Percentiles rank a stretch among this genome's conserved stretches.
Evolutionary conservation across 2,797 vertebrate genomes (phyloP).

Genomic region (Sandelia bainsii): DNA sequence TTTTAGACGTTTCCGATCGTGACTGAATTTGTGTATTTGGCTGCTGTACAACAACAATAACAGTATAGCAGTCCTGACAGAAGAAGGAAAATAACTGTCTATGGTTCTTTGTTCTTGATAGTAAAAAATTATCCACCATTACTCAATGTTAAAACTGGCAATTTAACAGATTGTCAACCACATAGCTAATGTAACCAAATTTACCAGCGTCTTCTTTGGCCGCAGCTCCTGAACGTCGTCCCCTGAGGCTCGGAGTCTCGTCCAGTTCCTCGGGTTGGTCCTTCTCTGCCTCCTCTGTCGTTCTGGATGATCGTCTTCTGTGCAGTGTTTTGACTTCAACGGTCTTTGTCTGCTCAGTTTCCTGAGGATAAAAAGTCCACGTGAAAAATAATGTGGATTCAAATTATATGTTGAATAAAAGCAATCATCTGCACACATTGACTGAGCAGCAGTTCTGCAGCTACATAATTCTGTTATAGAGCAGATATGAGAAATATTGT

Average conservation of each 20-base stretch:
- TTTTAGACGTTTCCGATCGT: neutral
- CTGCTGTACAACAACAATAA: neutral
- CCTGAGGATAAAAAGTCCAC: conserved; percentile 44
- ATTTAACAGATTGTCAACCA: neutral
- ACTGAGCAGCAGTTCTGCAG: neutral
- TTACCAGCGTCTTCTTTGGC: conserved; percentile 66
- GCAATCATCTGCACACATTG: neutral
- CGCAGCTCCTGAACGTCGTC: conserved; percentile 58
- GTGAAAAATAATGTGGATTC: conserved; percentile 1
- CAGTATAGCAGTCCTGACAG: neutral
- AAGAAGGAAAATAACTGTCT: no score
- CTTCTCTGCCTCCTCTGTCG: conserved; percentile 54
- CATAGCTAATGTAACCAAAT: neutral
- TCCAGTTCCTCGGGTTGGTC: conserved; percentile 56
- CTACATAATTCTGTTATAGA: neutral
- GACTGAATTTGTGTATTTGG: neutral
- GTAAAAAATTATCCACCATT: neutral
- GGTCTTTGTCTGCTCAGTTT: conserved; percentile 45
- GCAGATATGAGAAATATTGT: neutral
- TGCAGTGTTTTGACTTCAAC: conserved; percentile 59
- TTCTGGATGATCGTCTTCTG: conserved; percentile 66
- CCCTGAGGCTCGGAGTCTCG: conserved; percentile 49
- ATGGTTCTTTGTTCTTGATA: no score
- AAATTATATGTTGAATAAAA: neutral
- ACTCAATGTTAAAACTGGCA: neutral